Evolutionary conservation across 2,888 invertebrate species (phyloP).

Genomic region (Pantelozetes paolii): DNA sequence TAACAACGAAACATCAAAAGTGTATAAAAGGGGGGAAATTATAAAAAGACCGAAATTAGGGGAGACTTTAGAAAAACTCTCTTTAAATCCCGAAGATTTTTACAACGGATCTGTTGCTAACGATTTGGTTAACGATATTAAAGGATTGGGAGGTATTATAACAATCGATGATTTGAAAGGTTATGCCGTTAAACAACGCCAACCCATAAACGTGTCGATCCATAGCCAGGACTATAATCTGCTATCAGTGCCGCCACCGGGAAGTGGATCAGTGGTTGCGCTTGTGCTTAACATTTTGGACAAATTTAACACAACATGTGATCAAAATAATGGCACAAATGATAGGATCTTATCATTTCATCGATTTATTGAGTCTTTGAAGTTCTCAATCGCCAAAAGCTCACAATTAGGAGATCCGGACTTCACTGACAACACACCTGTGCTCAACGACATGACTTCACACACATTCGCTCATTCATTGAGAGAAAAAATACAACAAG

Average conservation of each 20-base stretch:
- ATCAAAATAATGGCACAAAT: conserved; percentile 33
- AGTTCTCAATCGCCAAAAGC: conserved; percentile 81
- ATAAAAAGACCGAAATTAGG: conserved; percentile 65
- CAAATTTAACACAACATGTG: conserved; percentile 42
- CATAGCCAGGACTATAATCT: conserved; percentile 55
- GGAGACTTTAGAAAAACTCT: conserved; percentile 68
- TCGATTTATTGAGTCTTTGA: conserved; percentile 78
- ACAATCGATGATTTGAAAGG: conserved; percentile 68
- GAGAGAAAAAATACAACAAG: background rate
- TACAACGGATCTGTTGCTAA: conserved; percentile 44
- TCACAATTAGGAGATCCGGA: conserved; percentile 70
- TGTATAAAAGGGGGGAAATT: conserved; percentile 63
- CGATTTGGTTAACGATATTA: conserved; percentile 22
- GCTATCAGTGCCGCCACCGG: conserved; percentile 36
- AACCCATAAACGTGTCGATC: conserved; percentile 19
- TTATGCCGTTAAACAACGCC: conserved; percentile 55
- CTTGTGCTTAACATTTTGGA: conserved; percentile 65
- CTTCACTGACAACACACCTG: conserved; percentile 43
- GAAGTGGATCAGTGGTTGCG: conserved; percentile 56
- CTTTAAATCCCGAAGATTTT: conserved; percentile 65
- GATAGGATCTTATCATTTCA: conserved; percentile 61
- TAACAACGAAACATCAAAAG: conserved; percentile 61
- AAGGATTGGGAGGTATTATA: conserved; percentile 62
- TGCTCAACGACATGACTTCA: conserved; percentile 15
- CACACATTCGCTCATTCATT: conserved; percentile 59